Evolutionary conservation across 1,140 invertebrate species (phyloP).

Genomic region (Acromyrmex charruanus): DNA sequence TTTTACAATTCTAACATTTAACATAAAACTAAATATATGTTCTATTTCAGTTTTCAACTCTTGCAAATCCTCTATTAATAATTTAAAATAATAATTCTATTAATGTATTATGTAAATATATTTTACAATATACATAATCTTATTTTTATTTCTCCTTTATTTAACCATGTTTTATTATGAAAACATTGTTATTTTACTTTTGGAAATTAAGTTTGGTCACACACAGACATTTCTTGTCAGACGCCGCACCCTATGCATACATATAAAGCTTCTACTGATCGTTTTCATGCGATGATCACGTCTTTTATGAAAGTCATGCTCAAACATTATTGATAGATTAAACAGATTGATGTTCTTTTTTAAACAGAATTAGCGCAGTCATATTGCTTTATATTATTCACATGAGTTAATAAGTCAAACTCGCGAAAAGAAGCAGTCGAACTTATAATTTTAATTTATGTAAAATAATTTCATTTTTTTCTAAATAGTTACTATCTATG

Average conservation of each 20-base stretch:
- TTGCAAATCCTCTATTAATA: background rate
- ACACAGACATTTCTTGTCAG: background rate
- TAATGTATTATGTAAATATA: background rate
- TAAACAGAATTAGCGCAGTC: background rate
- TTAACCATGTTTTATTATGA: background rate
- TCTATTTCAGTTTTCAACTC: background rate
- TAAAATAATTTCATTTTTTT: too few relatives aligned
- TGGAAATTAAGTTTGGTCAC: background rate
- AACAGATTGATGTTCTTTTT: background rate
- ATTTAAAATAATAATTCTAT: background rate
- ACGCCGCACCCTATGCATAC: background rate
- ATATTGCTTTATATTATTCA: background rate
- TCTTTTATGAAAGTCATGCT: conserved; percentile 22
- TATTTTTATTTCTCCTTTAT: background rate
- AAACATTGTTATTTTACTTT: background rate
- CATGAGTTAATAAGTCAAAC: background rate
- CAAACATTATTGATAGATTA: background rate
- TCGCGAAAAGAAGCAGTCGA: too few relatives aligned
- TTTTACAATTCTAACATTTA: background rate
- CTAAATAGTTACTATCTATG: too few relatives aligned
- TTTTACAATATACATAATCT: background rate
- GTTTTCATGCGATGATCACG: conserved; percentile 15
- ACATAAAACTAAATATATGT: background rate
- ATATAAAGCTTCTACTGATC: conserved; percentile 24
- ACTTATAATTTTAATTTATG: too few relatives aligned